Evolutionary conservation across 2,888 invertebrate genomes (phyloP).

Genomic region (Bruchidius siliquastri): DNA sequence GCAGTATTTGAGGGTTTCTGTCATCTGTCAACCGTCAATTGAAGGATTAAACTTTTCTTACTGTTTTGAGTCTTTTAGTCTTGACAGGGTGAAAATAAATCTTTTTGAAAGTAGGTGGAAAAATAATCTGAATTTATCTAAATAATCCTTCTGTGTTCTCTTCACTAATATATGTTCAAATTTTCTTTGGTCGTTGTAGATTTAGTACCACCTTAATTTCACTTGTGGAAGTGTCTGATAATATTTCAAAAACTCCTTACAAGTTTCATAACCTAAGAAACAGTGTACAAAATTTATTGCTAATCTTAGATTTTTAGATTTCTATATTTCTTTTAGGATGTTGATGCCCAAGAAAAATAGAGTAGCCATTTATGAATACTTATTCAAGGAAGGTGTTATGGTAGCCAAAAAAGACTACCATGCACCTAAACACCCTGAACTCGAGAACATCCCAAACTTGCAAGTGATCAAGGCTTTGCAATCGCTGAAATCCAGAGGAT

Average conservation of each 20-base stretch:
- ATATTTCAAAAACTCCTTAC: not conserved
- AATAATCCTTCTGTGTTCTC: slow-evolving; percentile 14
- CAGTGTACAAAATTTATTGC: too few species aligned
- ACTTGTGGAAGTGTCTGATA: not conserved
- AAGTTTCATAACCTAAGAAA: slow-evolving; percentile 2
- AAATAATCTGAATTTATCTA: slow-evolving; percentile 14
- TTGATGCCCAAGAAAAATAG: slow-evolving; percentile 99
- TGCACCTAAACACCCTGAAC: slow-evolving; percentile 94
- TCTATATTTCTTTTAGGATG: slow-evolving; percentile 66
- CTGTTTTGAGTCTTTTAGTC: not conserved
- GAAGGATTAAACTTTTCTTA: too few species aligned
- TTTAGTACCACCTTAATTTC: not conserved
- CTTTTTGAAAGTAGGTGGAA: not conserved
- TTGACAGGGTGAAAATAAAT: not conserved
- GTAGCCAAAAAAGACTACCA: slow-evolving; percentile 99
- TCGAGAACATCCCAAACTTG: slow-evolving; percentile 92
- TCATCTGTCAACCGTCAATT: not conserved
- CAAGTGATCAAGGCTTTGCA: slow-evolving; percentile 98
- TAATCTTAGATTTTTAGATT: too few species aligned
- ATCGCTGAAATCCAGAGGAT: slow-evolving; percentile 92
- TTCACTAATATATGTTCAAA: not conserved
- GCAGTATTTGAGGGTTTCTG: not conserved
- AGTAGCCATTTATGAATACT: slow-evolving; percentile 93
- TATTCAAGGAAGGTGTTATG: slow-evolving; percentile 99
- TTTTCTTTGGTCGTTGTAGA: not conserved